A percentile compares a stretch with the other conserved stretches of the same genome.
Conservation (phyloP, 2,113 vertebrate genomes). For the Henicopernis longicauda region DNA sequence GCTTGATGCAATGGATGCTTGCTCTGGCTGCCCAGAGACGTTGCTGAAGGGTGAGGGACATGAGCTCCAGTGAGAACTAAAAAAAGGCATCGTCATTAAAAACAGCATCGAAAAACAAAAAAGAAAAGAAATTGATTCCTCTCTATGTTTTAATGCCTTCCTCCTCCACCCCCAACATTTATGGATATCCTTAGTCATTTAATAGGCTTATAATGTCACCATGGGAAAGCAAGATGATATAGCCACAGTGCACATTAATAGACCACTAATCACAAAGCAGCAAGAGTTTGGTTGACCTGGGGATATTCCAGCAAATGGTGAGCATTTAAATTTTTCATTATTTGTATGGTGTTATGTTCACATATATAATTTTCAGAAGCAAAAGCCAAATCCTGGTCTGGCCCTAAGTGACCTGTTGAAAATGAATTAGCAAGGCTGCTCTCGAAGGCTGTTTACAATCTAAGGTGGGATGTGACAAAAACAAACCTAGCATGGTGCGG, state of each 20-base stretch:
- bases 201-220: slow-evolving; percentile 39
- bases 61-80: neutral
- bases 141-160: neutral
- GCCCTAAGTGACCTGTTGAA: slow-evolving; percentile 1
- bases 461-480: slow-evolving; percentile 6
- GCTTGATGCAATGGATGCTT: neutral
- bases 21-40: neutral
- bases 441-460: neutral
- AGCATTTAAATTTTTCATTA: slow-evolving; percentile 12
- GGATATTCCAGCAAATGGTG: slow-evolving; percentile 24
- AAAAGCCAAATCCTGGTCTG: neutral
- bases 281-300: slow-evolving; percentile 34
- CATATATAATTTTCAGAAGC: neutral
- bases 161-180: neutral
- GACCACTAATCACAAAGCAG: slow-evolving; percentile 32
- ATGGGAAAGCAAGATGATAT: slow-evolving; percentile 9
- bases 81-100: neutral
- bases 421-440: neutral
- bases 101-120: neutral
- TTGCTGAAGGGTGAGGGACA: neutral
- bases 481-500: neutral
- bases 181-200: neutral
- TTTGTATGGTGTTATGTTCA: slow-evolving; percentile 2
- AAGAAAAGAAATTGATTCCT: neutral
- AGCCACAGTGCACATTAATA: slow-evolving; percentile 21